phyloP scores from a whole-genome alignment of 2,888 invertebrate genomes.

The Drosophila prostipennis region DNA sequence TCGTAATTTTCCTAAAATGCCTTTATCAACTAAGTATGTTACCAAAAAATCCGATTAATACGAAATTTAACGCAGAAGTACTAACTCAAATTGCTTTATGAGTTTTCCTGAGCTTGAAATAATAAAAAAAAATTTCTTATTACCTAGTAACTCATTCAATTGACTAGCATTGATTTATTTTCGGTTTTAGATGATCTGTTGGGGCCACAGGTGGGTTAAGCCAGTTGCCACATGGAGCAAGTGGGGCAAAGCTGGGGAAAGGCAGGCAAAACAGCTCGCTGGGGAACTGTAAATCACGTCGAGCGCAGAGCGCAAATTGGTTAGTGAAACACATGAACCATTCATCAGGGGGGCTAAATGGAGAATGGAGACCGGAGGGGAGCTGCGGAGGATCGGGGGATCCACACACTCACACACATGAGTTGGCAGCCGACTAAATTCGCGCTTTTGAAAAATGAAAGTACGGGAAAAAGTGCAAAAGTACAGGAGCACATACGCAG shows the following conservation, averaged over 20 bases:
- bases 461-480: slow-evolving; percentile 25
- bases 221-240: slow-evolving; percentile 20
- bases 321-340: slow-evolving; percentile 61
- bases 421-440: slow-evolving; percentile 48
- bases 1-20: too few species aligned
- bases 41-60: too few species aligned
- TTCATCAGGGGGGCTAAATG: slow-evolving; percentile 8
- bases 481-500: slow-evolving; percentile 28
- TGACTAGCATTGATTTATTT: slow-evolving; percentile 8
- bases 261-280: slow-evolving; percentile 61
- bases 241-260: neutral
- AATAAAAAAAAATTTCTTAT: too few species aligned
- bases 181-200: slow-evolving; percentile 3
- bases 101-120: too few species aligned
- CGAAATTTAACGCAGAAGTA: too few species aligned
- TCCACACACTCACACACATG: slow-evolving; percentile 20
- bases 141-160: neutral
- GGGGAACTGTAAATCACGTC: slow-evolving; percentile 77
- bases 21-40: too few species aligned
- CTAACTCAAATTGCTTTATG: too few species aligned
- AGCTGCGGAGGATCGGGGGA: neutral
- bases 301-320: slow-evolving; percentile 71
- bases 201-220: slow-evolving; percentile 30
- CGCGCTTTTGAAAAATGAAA: slow-evolving; percentile 67
- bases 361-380: neutral